A percentile compares a stretch with the other conserved stretches of the same genome.
phyloP scores from a whole-genome alignment of 2,113 vertebrate species.

The Anolis sagrei region DNA sequence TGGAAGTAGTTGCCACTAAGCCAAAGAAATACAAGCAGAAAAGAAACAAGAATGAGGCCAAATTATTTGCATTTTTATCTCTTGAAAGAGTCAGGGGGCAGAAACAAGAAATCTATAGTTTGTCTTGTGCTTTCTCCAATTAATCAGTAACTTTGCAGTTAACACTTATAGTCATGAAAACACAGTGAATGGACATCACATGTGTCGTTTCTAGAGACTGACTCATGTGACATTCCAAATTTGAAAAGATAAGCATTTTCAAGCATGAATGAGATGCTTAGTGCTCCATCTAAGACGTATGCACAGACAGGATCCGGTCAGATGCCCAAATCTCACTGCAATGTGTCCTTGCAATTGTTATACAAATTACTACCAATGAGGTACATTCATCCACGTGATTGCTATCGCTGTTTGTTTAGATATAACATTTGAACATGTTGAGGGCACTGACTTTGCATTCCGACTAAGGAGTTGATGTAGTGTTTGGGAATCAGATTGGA shows the following conservation, averaged over 20 bases:
- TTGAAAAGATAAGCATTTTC: conserved; percentile 63
- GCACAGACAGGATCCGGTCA: accelerated
- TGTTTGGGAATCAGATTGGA: neutral
- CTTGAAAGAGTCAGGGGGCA: conserved; percentile 55
- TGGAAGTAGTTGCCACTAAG: neutral
- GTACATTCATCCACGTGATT: neutral
- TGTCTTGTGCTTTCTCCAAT: conserved; percentile 59
- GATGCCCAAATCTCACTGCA: neutral
- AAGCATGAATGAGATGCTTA: conserved; percentile 39
- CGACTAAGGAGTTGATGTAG: neutral
- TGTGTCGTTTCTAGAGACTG: conserved; percentile 52
- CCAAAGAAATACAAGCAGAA: neutral
- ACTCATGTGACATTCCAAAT: conserved; percentile 56
- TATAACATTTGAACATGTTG: neutral
- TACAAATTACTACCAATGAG: neutral
- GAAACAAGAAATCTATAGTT: conserved; percentile 59
- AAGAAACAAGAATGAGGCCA: conserved; percentile 14
- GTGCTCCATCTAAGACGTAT: neutral
- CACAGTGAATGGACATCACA: conserved; percentile 66
- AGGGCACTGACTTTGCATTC: neutral
- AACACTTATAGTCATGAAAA: conserved; percentile 58
- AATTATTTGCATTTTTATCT: conserved; percentile 63
- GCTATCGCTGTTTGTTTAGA: neutral
- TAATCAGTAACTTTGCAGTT: conserved; percentile 74
- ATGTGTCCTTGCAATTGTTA: accelerated